phyloP scores from a whole-genome alignment of 2,888 invertebrate genomes.

The Drosophila limbata region DNA sequence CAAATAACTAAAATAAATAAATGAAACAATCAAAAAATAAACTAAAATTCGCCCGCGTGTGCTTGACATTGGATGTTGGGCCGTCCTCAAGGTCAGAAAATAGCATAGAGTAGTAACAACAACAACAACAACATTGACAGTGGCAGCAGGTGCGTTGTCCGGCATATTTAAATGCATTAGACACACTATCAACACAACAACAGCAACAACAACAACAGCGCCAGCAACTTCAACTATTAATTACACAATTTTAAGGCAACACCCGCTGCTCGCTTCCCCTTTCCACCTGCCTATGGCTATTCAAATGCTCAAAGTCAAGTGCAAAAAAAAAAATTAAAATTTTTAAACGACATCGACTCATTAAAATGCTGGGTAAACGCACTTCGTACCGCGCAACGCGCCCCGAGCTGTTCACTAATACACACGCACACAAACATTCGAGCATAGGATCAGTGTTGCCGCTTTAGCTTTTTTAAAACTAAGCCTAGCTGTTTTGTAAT shows the following conservation, averaged over 20 bases:
- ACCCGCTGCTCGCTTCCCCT: conserved; percentile 1
- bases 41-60: conserved; percentile 22
- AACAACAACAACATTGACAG: not conserved
- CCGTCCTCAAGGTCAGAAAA: conserved; percentile 47
- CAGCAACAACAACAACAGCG: conserved; percentile 12
- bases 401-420: conserved; percentile 48
- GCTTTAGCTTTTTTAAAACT: not conserved
- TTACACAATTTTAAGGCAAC: conserved; percentile 42
- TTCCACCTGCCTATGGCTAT: conserved; percentile 15
- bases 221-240: conserved; percentile 30
- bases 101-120: conserved; percentile 2
- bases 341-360: conserved; percentile 56
- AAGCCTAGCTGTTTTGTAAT: not conserved
- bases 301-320: conserved; percentile 67
- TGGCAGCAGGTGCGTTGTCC: conserved; percentile 40
- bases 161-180: conserved; percentile 48
- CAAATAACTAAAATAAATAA: conserved; percentile 34
- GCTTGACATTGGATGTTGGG: conserved; percentile 50
- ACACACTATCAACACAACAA: conserved; percentile 28
- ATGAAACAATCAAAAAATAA: conserved; percentile 13
- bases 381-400: conserved; percentile 35
- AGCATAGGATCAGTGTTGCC: not conserved
- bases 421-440: conserved; percentile 15
- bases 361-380: conserved; percentile 68
- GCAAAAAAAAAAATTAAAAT: conserved; percentile 57